A percentile compares a stretch with the other conserved stretches of the same genome.
These are phyloP conservation scores for Acholoe squamosa DNA, from an alignment of 2,888 invertebrate species.

Conservation along the genomic window DNA sequence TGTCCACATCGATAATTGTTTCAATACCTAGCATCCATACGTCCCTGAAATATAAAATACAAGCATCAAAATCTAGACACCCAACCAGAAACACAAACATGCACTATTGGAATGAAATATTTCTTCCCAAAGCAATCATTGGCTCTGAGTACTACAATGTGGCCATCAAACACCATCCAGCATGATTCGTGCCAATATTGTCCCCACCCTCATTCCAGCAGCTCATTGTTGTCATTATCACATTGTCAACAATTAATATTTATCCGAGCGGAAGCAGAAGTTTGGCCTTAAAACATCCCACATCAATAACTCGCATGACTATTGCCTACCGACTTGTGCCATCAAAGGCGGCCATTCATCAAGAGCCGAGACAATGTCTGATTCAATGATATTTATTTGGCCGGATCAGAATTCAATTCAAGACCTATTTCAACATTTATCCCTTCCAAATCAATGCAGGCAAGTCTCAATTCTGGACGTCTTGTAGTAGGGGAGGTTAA, in stretches of 20 bases:
- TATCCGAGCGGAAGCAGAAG: conserved; percentile 23
- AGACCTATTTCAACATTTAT: conserved; percentile 1
- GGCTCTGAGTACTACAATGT: not conserved
- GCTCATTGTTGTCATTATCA: not conserved
- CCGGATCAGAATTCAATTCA: conserved; percentile 34
- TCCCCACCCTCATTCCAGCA: not conserved
- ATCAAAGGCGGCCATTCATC: not conserved
- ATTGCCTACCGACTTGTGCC: not conserved
- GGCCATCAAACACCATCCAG: not conserved
- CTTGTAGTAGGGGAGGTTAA: not conserved
- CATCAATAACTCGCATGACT: not conserved
- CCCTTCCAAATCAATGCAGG: conserved; percentile 3
- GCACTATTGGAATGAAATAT: no score
- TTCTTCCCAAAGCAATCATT: not conserved
- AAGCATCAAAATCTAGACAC: no score
- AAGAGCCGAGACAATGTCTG: not conserved
- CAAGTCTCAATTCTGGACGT: not conserved
- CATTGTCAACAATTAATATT: conserved; percentile 29
- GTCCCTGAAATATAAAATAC: no score
- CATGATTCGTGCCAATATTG: not conserved
- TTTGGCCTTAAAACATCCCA: not conserved
- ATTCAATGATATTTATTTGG: conserved; percentile 7
- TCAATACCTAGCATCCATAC: no score
- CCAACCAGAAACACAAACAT: no score
- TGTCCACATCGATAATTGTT: no score